These are phyloP conservation scores for Gallinago jamesoni DNA, from an alignment of 2,113 vertebrate species.

Conservation along the genomic window DNA sequence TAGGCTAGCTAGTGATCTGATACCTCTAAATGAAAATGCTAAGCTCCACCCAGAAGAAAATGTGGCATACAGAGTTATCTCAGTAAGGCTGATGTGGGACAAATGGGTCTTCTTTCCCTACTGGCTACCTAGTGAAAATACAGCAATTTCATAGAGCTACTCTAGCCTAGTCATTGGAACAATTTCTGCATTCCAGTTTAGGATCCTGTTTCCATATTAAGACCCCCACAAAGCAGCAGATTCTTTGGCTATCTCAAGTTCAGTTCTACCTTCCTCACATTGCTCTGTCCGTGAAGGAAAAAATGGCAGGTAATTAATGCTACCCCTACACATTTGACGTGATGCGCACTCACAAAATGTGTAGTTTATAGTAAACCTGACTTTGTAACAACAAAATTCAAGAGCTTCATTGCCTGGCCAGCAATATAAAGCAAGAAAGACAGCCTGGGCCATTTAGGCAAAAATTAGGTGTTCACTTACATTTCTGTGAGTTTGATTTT, in stretches of 20 bases:
- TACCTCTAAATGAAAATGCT: background rate
- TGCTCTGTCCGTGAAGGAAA: background rate
- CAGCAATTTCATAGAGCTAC: background rate
- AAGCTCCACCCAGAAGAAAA: background rate
- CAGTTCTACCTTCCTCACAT: background rate
- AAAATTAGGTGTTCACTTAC: background rate
- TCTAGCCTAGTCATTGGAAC: background rate
- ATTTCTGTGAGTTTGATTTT: background rate
- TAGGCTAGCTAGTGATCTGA: background rate
- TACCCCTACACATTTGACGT: background rate
- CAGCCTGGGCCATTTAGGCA: background rate
- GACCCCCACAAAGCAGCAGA: background rate
- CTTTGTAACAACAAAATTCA: background rate
- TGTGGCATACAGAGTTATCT: background rate
- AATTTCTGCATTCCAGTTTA: background rate
- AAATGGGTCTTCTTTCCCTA: background rate
- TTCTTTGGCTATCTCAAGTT: background rate
- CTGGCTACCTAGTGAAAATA: background rate
- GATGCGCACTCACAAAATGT: rapidly evolving
- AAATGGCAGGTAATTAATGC: background rate
- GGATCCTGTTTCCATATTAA: background rate
- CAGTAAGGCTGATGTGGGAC: background rate
- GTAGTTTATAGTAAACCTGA: background rate
- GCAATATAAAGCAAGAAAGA: background rate
- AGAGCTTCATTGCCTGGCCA: background rate